Base-by-base conservation (phyloP, 2,797 vertebrate species). In the Echeneis naucrates region DNA sequence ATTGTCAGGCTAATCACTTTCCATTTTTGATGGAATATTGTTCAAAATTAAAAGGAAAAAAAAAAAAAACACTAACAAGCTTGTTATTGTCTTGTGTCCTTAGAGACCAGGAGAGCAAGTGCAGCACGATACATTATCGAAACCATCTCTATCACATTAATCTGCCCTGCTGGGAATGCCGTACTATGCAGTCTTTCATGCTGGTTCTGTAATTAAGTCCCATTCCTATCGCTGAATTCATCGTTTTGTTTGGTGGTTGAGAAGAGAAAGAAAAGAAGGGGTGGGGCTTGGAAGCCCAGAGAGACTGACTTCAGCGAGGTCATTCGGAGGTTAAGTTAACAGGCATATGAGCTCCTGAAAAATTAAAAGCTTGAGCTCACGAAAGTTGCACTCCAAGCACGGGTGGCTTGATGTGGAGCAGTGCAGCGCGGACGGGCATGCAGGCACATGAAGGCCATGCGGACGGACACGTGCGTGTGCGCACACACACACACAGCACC, bases 291-390 rank as follows among this genome's bases (percentile, higher is more conserved):
- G 57, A 24, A 4, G 68, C 65, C 73, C 19, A 24, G 51, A 53
- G 78, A 84, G 80, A 77, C 83, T 81, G 89, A 89, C 88, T 90
- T 87, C 81, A 79, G 60, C 27, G 82, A 92, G 96, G 95, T 97
- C 96, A 96, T 56, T 75, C 85, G 68, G 92, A 96, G 96, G 95
- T 96, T 96, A 96, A 94, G 92, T 92, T 94, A 96, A 96, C 89
- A 79, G 74, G 87, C 87, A 74, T 81, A 84, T 57, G 83, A 93
- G 95, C 95, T 90, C 90, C 95, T 96, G 92, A 96, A 96, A 97
- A 96, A 95, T 96, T 96, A 92, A 96, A 95, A 88, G 92, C 91
- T 59, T 65, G 87, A 90, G 91, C 93, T 92, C 80, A 75, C 88
- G 89, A 89, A 94, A 88, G 89, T 84, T 87, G 84, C 87, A 66